Evolutionary conservation across 2,888 invertebrate genomes (phyloP).

Genomic region (Cheilosia grossa): DNA sequence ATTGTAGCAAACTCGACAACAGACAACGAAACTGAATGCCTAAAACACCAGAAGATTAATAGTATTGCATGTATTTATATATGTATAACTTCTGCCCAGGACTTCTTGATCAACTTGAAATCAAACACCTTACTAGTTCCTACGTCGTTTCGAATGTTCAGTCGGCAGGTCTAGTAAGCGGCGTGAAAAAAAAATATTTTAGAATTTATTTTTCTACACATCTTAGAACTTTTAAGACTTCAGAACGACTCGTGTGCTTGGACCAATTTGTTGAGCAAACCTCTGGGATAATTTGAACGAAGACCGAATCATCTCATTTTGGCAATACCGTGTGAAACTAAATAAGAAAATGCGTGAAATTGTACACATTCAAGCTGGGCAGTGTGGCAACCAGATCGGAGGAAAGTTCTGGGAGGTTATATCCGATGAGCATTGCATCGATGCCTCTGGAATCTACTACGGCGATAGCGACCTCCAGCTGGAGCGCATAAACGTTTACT

Average conservation of each 20-base stretch:
- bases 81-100: no score
- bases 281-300: constrained; percentile 16
- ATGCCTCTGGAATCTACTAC: constrained; percentile 94
- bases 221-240: constrained; percentile 25
- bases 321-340: background rate
- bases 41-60: no score
- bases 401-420: constrained; percentile 99
- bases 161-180: constrained; percentile 9
- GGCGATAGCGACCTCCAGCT: constrained; percentile 96
- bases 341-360: constrained; percentile 94
- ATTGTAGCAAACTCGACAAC: no score
- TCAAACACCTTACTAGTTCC: background rate
- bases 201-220: constrained; percentile 19
- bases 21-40: no score
- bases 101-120: background rate
- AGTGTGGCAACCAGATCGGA: constrained; percentile 98
- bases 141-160: background rate
- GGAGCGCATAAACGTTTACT: constrained; percentile 97
- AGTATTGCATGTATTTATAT: no score
- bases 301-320: constrained; percentile 14
- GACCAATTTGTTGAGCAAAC: constrained; percentile 14
- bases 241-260: constrained; percentile 37
- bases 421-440: constrained; percentile 97
- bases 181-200: constrained; percentile 12
- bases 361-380: constrained; percentile 97